phyloP scores from a whole-genome alignment of 2,888 invertebrate species.

The Amblyteles armatorius region DNA sequence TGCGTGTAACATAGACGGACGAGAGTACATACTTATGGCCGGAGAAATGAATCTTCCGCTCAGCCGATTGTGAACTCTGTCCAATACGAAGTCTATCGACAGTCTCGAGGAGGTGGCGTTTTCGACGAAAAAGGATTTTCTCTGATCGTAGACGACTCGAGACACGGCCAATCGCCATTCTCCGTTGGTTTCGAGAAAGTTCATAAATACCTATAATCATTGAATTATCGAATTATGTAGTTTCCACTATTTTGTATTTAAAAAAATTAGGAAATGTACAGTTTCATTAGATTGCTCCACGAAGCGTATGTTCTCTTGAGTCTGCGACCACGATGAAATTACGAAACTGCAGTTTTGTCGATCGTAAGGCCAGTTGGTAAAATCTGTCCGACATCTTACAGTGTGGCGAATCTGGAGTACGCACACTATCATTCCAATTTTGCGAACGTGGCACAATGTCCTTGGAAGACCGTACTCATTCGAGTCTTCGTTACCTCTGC shows the following conservation, averaged over 20 bases:
- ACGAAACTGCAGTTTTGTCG: conserved; percentile 9
- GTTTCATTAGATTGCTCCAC: background rate
- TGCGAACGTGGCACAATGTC: conserved; percentile 85
- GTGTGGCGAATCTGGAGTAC: conserved; percentile 86
- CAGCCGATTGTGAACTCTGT: conserved; percentile 86
- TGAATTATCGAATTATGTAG: conserved; percentile 78
- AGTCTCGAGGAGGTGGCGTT: background rate
- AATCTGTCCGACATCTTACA: conserved; percentile 86
- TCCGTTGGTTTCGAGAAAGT: background rate
- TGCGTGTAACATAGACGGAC: background rate
- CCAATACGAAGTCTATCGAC: conserved; percentile 77
- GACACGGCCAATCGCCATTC: background rate
- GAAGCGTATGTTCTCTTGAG: background rate
- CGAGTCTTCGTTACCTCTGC: conserved; percentile 16
- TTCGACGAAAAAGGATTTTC: background rate
- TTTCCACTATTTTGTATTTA: conserved; percentile 84
- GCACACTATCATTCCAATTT: conserved; percentile 87
- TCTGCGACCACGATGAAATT: background rate
- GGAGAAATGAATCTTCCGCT: conserved; percentile 86
- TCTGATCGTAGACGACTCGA: conserved; percentile 1
- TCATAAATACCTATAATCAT: conserved; percentile 72
- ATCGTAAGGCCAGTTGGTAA: conserved; percentile 75
- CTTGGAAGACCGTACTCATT: conserved; percentile 62
- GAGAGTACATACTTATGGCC: conserved; percentile 77
- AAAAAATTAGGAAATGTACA: background rate